Percentiles rank a stretch among this genome's conserved stretches.
Conservation (phyloP, 1,140 invertebrate species). For the Pogonognathellus flavescens region DNA sequence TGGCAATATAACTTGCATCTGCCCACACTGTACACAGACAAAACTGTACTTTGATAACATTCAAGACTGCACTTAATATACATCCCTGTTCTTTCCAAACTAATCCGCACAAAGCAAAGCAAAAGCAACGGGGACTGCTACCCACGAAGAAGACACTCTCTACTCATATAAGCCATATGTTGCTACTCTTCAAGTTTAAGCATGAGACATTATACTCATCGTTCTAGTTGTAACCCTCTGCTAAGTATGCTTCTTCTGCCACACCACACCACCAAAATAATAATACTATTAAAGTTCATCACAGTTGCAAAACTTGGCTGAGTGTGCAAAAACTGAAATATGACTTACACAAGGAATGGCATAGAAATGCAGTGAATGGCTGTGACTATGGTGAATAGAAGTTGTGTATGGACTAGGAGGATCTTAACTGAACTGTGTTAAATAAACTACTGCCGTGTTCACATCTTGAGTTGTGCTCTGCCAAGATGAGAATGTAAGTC, state of each 20-base stretch:
- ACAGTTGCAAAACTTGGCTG: too few species aligned
- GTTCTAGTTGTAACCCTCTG: too few species aligned
- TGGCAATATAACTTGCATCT: conserved; percentile 15
- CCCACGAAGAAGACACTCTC: neutral
- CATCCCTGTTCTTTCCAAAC: neutral
- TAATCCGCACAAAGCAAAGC: neutral
- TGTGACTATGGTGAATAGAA: neutral
- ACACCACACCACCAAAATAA: too few species aligned
- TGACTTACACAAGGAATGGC: too few species aligned
- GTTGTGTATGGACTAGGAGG: neutral
- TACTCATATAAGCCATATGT: too few species aligned
- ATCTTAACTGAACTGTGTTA: neutral
- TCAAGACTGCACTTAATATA: conserved; percentile 7
- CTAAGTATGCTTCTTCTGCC: too few species aligned
- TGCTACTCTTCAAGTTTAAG: too few species aligned
- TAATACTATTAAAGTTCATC: too few species aligned
- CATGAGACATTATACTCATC: too few species aligned
- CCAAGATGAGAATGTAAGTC: conserved; percentile 31
- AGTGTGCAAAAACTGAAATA: too few species aligned
- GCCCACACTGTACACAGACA: neutral
- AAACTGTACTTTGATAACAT: neutral
- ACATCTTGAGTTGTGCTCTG: neutral
- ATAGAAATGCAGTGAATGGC: too few species aligned
- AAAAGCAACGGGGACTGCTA: conserved; percentile 19
- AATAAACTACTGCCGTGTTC: neutral